These are phyloP conservation scores for Tetanocera ferruginea DNA, from an alignment of 2,888 invertebrate genomes.

Conservation along the genomic window DNA sequence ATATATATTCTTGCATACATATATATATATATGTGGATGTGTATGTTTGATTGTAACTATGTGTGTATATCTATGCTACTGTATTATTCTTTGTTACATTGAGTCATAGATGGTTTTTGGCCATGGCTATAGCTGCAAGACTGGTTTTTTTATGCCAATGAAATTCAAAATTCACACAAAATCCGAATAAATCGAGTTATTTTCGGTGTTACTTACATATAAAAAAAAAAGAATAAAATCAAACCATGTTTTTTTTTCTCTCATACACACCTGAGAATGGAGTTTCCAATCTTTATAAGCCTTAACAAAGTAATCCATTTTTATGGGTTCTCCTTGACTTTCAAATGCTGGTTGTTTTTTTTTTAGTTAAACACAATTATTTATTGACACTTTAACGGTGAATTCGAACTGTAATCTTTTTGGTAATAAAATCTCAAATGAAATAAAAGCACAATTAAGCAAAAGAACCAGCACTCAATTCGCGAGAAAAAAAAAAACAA, in stretches of 20 bases:
- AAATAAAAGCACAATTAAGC: neutral
- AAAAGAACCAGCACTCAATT: neutral
- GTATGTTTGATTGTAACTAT: neutral
- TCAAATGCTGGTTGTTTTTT: neutral
- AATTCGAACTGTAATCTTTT: neutral
- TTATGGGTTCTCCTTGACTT: slow-evolving; percentile 44
- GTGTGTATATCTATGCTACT: neutral
- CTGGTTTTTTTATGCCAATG: neutral
- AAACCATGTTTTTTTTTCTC: neutral
- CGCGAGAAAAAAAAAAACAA: neutral
- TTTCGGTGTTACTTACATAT: neutral
- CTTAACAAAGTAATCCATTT: slow-evolving; percentile 69
- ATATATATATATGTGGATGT: no score
- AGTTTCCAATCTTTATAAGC: slow-evolving; percentile 69
- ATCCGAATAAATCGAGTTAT: neutral
- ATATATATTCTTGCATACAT: no score
- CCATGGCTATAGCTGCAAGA: neutral
- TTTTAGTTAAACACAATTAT: neutral
- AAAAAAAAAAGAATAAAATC: neutral
- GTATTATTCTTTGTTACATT: neutral
- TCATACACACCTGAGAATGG: slow-evolving; percentile 62
- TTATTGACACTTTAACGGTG: neutral
- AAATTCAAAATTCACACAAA: neutral
- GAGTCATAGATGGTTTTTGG: slow-evolving; percentile 21
- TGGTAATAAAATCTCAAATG: neutral